Conservation (phyloP, 1,140 invertebrate species). For the Thereuonema tuberculata region DNA sequence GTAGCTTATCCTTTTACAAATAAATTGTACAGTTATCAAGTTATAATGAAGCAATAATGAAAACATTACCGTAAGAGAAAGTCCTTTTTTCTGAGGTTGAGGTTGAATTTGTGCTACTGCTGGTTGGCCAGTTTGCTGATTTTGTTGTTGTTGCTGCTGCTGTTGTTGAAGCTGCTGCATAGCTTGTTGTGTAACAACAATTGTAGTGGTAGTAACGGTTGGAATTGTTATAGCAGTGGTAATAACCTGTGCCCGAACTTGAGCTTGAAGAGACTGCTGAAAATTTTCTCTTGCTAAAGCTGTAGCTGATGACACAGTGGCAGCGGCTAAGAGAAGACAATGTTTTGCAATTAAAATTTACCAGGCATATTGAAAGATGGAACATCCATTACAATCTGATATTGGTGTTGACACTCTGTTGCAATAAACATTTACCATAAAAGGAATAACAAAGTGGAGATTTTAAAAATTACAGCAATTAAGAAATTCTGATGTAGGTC, state of each 20-base stretch:
- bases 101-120: constrained; percentile 16
- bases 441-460: too few relatives aligned
- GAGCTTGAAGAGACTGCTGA: constrained; percentile 9
- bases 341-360: too few relatives aligned
- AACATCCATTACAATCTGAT: too few relatives aligned
- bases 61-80: constrained; percentile 59
- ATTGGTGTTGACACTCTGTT: too few relatives aligned
- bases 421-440: too few relatives aligned
- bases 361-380: too few relatives aligned
- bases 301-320: constrained; percentile 10
- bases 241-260: constrained; percentile 14
- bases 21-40: too few relatives aligned
- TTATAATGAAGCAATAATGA: too few relatives aligned
- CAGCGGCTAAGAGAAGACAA: neutral
- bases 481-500: too few relatives aligned
- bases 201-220: constrained; percentile 8
- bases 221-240: constrained; percentile 14
- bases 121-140: constrained; percentile 12
- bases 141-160: constrained; percentile 16
- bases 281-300: constrained; percentile 6
- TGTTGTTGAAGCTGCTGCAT: constrained; percentile 11
- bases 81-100: constrained; percentile 36
- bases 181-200: constrained; percentile 11
- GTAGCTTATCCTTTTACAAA: too few relatives aligned
- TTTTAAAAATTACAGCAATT: too few relatives aligned